Percentiles rank a stretch among this genome's conserved stretches.
phyloP scores from a whole-genome alignment of 2,113 vertebrate species.

The Hippocampus zosterae region DNA sequence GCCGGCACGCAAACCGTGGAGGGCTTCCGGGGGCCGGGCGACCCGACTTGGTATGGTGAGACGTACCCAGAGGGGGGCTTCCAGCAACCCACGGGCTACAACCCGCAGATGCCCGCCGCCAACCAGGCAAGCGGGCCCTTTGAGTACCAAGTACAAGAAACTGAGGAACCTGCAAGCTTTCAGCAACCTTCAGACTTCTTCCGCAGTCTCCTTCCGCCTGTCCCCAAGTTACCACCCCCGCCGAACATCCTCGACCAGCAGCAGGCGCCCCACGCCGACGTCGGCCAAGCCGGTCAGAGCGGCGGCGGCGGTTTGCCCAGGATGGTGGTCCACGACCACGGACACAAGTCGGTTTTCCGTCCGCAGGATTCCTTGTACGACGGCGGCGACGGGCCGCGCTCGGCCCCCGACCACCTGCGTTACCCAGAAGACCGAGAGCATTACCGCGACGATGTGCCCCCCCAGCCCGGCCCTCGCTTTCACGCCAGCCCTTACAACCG shows the following conservation, averaged over 20 bases:
- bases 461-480: not conserved
- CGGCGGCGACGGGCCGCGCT: constrained; percentile 13
- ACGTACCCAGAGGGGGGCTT: constrained; percentile 44
- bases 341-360: constrained; percentile 52
- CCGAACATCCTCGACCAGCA: constrained; percentile 43
- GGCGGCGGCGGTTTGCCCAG: constrained; percentile 24
- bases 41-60: constrained; percentile 58
- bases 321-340: constrained; percentile 64
- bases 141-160: constrained; percentile 45
- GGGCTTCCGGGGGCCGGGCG: constrained; percentile 67
- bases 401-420: constrained; percentile 55
- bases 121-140: constrained; percentile 28
- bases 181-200: constrained; percentile 51
- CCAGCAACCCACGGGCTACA: constrained; percentile 44
- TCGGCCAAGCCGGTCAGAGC: not conserved
- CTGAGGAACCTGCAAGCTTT: constrained; percentile 21
- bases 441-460: constrained; percentile 33
- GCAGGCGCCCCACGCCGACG: not conserved
- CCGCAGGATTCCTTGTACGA: constrained; percentile 25
- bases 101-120: constrained; percentile 15
- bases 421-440: constrained; percentile 40
- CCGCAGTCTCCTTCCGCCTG: constrained; percentile 56
- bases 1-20: constrained; percentile 72
- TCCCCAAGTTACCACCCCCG: constrained; percentile 64
- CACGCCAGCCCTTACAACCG: constrained; percentile 31